A percentile compares a stretch with the other conserved stretches of the same genome.
Conservation (phyloP, 2,113 vertebrate species). For the Oncorhynchus mykiss region DNA sequence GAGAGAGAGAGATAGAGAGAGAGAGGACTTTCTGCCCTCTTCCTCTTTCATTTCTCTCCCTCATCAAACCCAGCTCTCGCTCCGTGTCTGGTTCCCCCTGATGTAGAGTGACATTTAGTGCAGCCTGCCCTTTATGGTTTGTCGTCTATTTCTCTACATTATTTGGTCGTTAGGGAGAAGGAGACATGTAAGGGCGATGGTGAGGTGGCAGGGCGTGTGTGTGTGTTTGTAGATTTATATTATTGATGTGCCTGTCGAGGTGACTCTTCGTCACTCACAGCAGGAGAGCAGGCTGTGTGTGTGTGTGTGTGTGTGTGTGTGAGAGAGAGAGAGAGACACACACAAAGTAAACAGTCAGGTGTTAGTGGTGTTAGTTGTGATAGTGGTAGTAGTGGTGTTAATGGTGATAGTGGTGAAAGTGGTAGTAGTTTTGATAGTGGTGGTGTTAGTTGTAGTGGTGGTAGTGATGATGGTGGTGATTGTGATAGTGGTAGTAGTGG, state of each 20-base stretch:
- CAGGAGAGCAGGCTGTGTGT: background rate
- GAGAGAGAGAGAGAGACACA: too few relatives aligned
- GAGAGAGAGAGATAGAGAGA: background rate
- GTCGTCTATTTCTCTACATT: conserved; percentile 23
- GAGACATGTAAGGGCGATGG: background rate
- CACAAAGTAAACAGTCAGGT: too few relatives aligned
- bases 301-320: too few relatives aligned
- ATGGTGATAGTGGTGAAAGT: too few relatives aligned
- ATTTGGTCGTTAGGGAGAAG: conserved; percentile 7
- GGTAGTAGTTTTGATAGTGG: too few relatives aligned
- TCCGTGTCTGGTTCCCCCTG: conserved; percentile 13
- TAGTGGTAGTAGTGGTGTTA: too few relatives aligned
- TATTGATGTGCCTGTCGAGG: conserved; percentile 75
- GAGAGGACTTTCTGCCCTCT: background rate
- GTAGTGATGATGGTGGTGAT: too few relatives aligned
- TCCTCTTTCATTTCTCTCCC: too few relatives aligned
- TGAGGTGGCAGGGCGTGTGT: background rate
- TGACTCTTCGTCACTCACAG: conserved; percentile 62
- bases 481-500: too few relatives aligned
- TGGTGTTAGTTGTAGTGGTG: too few relatives aligned
- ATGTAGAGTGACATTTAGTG: conserved; percentile 60
- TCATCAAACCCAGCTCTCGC: background rate
- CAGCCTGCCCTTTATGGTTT: conserved; percentile 55
- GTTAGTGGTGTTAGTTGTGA: too few relatives aligned
- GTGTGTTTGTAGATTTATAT: conserved; percentile 65